Conservation (phyloP, 2,888 invertebrate genomes). For the Calameuta idolon region DNA sequence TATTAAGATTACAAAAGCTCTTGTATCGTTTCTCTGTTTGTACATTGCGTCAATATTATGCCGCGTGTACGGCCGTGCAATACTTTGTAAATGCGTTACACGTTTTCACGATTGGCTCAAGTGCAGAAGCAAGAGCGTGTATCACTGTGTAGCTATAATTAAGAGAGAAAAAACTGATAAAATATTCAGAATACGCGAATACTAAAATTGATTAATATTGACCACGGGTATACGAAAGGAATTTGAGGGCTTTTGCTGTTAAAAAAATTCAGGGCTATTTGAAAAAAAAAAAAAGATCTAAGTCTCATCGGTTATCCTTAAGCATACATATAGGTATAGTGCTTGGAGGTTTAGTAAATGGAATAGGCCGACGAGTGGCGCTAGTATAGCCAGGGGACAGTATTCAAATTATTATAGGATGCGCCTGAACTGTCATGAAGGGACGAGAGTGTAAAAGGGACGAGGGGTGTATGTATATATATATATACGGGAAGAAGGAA, state of each 20-base stretch:
- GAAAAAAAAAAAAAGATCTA: background rate
- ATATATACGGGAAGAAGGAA: slow-evolving; percentile 10
- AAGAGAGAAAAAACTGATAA: background rate
- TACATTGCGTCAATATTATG: background rate
- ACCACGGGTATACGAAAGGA: slow-evolving; percentile 8
- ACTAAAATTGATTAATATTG: slow-evolving; percentile 21
- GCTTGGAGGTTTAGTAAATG: background rate
- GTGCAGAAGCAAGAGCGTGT: too few relatives aligned
- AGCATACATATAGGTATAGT: background rate
- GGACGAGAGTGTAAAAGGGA: slow-evolving; percentile 29
- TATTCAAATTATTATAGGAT: slow-evolving; percentile 40
- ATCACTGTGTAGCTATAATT: background rate
- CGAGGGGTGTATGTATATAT: background rate
- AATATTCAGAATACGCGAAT: background rate
- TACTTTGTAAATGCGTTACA: background rate
- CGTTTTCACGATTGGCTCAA: background rate
- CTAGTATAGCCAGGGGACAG: slow-evolving; percentile 11
- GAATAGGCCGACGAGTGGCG: background rate
- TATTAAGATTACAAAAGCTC: background rate
- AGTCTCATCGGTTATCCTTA: too few relatives aligned
- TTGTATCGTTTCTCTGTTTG: background rate
- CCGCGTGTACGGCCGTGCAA: background rate
- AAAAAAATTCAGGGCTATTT: slow-evolving; percentile 23
- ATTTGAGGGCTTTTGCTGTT: slow-evolving; percentile 21
- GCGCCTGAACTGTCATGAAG: slow-evolving; percentile 36